These are phyloP conservation scores for Fragum sueziense DNA, from an alignment of 2,888 invertebrate species.

Conservation along the genomic window DNA sequence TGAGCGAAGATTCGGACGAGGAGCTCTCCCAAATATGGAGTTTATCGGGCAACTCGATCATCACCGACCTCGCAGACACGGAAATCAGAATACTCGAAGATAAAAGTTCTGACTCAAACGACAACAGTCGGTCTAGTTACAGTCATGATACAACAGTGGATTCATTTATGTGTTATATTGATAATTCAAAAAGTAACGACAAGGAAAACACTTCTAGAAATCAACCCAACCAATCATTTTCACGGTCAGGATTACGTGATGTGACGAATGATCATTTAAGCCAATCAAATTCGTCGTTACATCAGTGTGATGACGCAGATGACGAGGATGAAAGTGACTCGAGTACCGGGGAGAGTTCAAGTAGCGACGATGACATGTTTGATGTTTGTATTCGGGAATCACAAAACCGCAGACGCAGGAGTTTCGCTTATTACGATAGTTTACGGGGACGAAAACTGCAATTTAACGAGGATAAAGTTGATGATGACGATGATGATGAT, in stretches of 20 bases:
- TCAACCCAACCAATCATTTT: neutral
- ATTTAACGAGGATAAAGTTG: no score
- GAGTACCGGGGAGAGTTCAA: neutral
- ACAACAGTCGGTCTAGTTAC: neutral
- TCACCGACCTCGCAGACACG: neutral
- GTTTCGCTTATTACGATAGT: neutral
- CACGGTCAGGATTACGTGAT: neutral
- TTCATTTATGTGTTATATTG: neutral
- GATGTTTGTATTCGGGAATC: slow-evolving; percentile 22
- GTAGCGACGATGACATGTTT: slow-evolving; percentile 24
- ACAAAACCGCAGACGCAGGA: neutral
- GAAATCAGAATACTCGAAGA: neutral
- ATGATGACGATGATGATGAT: slow-evolving; percentile 15
- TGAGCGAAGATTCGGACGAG: slow-evolving; percentile 6
- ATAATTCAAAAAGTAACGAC: neutral
- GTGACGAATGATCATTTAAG: neutral
- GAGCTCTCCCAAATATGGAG: slow-evolving; percentile 13
- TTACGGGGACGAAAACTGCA: neutral
- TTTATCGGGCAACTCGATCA: neutral
- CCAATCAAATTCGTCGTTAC: neutral
- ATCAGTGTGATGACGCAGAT: slow-evolving; percentile 12
- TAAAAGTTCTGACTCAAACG: neutral
- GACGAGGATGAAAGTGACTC: slow-evolving; percentile 10
- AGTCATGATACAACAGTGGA: neutral
- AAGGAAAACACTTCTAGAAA: neutral